phyloP scores from a whole-genome alignment of 2,797 vertebrate genomes.

The Crocodylus rhombifer region DNA sequence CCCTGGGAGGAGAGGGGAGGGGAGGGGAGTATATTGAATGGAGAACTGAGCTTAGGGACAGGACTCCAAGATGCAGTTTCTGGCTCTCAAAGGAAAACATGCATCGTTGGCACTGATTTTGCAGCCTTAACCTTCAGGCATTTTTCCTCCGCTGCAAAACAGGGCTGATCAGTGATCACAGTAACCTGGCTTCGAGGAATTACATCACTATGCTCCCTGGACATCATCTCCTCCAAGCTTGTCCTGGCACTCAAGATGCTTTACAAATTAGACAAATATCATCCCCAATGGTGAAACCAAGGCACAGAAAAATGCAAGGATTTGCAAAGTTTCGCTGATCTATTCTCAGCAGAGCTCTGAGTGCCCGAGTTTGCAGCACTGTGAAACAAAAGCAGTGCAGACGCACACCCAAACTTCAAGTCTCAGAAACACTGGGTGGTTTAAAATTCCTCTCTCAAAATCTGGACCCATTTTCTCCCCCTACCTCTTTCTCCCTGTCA shows the following conservation, averaged over 20 bases:
- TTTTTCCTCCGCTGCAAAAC: background rate
- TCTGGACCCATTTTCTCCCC: background rate
- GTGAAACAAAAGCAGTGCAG: background rate
- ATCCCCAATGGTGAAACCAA: background rate
- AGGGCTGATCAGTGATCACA: background rate
- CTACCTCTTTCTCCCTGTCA: slow-evolving; percentile 5
- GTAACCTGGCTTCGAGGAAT: no score
- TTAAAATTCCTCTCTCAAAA: background rate
- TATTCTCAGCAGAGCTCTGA: background rate
- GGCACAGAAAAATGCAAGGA: background rate
- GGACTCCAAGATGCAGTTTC: no score
- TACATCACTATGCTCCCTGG: no score
- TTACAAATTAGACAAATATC: background rate
- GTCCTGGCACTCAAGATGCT: background rate
- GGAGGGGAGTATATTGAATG: background rate
- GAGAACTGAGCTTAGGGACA: background rate
- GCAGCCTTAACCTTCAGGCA: background rate
- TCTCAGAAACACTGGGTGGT: background rate
- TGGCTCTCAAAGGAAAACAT: background rate
- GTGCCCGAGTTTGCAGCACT: slow-evolving; percentile 30
- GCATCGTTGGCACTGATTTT: background rate
- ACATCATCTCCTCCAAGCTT: background rate
- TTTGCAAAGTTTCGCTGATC: background rate
- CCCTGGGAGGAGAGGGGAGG: background rate
- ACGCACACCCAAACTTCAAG: background rate